Evolutionary conservation across 2,888 invertebrate species (phyloP).

Genomic region (Fragum whitleyi): DNA sequence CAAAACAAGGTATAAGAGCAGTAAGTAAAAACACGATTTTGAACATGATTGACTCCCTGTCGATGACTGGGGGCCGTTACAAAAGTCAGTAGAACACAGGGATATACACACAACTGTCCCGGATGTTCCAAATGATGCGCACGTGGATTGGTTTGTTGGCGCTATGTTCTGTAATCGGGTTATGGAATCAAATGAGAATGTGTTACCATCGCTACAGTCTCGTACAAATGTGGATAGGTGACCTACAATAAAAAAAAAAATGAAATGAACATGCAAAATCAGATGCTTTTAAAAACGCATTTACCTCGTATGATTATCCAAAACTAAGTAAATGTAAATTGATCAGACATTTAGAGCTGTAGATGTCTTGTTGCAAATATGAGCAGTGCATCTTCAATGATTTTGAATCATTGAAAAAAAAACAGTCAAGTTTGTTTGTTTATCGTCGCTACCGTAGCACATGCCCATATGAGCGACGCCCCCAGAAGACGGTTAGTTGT

Average conservation of each 20-base stretch:
- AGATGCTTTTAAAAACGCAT: not conserved
- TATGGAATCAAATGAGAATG: conserved; percentile 36
- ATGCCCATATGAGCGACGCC: no score
- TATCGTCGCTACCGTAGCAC: no score
- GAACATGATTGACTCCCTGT: not conserved
- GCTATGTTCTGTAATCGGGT: conserved; percentile 25
- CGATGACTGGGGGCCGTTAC: conserved; percentile 45
- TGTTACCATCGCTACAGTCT: conserved; percentile 44
- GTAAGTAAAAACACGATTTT: no score
- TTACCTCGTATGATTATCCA: not conserved
- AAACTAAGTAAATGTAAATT: not conserved
- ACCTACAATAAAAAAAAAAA: conserved; percentile 28
- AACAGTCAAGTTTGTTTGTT: no score
- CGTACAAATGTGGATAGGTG: conserved; percentile 36
- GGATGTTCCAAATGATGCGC: conserved; percentile 37
- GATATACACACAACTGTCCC: conserved; percentile 42
- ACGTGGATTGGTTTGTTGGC: conserved; percentile 50
- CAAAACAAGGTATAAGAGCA: no score
- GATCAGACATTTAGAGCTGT: not conserved
- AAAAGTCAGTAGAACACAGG: conserved; percentile 42
- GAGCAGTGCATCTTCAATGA: no score
- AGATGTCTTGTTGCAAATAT: no score
- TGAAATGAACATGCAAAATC: no score
- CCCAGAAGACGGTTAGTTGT: no score
- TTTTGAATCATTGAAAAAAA: no score